These are phyloP conservation scores for Struthio camelus DNA, from an alignment of 2,113 vertebrate species.

Conservation along the genomic window DNA sequence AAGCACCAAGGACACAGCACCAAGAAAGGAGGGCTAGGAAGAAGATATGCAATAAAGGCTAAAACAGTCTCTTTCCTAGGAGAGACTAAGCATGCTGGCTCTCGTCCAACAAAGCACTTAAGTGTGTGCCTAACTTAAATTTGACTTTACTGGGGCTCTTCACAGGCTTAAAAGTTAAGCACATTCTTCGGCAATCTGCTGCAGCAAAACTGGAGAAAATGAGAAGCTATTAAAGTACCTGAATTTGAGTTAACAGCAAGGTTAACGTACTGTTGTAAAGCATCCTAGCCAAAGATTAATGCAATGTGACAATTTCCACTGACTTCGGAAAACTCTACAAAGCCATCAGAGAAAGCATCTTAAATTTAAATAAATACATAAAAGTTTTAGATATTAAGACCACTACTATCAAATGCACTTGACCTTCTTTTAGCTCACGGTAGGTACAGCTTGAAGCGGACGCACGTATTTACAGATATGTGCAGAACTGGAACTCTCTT, in stretches of 20 bases:
- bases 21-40: neutral
- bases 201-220: neutral
- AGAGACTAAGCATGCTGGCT: neutral
- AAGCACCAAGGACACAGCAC: neutral
- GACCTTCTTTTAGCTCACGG: neutral
- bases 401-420: neutral
- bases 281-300: neutral
- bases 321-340: neutral
- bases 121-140: neutral
- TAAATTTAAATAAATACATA: neutral
- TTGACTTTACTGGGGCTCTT: slow-evolving; percentile 9
- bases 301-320: neutral
- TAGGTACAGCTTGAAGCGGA: neutral
- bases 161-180: neutral
- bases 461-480: neutral
- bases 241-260: neutral
- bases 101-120: slow-evolving; percentile 50
- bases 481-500: neutral
- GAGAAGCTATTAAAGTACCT: neutral
- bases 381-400: neutral
- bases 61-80: neutral
- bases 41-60: neutral
- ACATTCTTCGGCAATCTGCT: neutral
- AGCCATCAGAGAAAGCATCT: neutral
- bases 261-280: neutral